These are phyloP conservation scores for Charadrius vociferus DNA, from an alignment of 2,113 vertebrate species.

Conservation along the genomic window DNA sequence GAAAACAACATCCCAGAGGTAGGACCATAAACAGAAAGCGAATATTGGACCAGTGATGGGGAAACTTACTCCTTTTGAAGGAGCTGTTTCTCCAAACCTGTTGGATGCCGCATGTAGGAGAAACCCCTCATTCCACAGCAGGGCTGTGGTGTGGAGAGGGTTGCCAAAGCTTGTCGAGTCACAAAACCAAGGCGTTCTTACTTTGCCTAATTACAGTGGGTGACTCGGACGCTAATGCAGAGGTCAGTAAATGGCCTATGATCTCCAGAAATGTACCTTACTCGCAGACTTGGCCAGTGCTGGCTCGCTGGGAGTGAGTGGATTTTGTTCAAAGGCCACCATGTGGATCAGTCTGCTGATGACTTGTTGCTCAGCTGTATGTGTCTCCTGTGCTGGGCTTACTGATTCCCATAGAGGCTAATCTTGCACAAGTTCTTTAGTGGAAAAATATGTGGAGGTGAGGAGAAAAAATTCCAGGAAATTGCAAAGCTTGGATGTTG, in stretches of 20 bases:
- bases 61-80: neutral
- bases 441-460: neutral
- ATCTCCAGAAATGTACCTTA: neutral
- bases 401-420: neutral
- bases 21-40: neutral
- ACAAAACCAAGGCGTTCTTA: neutral
- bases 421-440: neutral
- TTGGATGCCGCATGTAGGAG: neutral
- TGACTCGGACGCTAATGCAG: neutral
- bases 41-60: neutral
- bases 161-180: neutral
- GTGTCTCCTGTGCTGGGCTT: neutral
- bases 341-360: rapidly evolving
- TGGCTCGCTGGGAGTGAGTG: rapidly evolving
- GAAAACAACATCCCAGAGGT: neutral
- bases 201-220: neutral
- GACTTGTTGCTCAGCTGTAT: neutral
- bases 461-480: neutral
- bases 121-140: neutral
- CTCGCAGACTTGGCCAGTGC: neutral
- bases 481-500: neutral
- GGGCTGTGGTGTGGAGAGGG: neutral
- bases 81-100: neutral
- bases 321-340: rapidly evolving
- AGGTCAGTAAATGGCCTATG: neutral